These are phyloP conservation scores for Rhineura floridana DNA, from an alignment of 2,113 vertebrate genomes.

Conservation along the genomic window DNA sequence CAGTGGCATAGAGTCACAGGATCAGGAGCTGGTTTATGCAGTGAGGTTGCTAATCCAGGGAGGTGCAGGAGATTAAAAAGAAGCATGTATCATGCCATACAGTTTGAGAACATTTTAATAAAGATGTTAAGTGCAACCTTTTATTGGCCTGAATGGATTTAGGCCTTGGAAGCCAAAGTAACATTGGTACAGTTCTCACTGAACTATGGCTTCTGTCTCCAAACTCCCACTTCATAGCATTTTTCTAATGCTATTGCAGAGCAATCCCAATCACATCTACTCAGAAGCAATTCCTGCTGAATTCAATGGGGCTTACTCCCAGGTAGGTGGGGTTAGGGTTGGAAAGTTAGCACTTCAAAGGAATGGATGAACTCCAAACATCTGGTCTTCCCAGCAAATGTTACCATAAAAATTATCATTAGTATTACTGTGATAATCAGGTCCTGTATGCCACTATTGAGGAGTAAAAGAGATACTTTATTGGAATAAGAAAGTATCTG, in stretches of 20 bases:
- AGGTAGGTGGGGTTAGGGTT: no score
- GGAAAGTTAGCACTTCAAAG: not conserved
- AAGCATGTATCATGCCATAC: not conserved
- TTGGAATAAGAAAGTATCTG: no score
- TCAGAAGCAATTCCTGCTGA: no score
- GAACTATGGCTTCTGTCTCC: not conserved
- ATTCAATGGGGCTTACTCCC: no score
- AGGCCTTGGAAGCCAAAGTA: no score
- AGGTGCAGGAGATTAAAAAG: not conserved
- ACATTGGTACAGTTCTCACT: not conserved
- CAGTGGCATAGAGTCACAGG: not conserved
- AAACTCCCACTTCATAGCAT: not conserved
- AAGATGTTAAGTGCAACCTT: not conserved
- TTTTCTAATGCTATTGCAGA: not conserved
- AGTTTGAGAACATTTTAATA: not conserved
- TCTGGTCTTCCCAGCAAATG: no score
- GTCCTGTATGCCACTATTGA: no score
- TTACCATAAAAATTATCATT: not conserved
- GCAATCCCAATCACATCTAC: no score
- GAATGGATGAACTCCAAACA: not conserved
- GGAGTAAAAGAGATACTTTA: no score
- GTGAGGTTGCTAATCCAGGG: not conserved
- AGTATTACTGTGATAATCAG: no score
- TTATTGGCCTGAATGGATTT: not conserved
- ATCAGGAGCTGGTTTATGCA: not conserved